Base-by-base conservation (phyloP, 2,113 vertebrate genomes). In the Corythornis cristatus region DNA sequence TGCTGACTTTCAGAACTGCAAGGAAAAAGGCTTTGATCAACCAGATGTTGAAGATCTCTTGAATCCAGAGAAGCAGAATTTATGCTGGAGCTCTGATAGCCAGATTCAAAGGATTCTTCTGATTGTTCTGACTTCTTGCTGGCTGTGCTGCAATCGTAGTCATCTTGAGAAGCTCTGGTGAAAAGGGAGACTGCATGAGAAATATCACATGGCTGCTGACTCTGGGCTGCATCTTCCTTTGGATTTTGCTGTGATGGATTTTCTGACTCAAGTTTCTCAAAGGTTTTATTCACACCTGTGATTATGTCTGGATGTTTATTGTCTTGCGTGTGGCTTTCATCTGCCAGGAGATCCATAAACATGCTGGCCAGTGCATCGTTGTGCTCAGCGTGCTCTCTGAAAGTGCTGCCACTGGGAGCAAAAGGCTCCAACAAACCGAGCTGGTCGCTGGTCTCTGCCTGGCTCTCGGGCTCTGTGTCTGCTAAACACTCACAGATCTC, bases 271-370 rank as follows among this genome's bases (percentile, higher is more conserved):
- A 35, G 10, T 10, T 71, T 86, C 82, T 78, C 21, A 37, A 75
- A 91, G 35, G 23, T 80, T 76, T 89, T 82, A 61, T 50, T 81
- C 89, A 88, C 65, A 56, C 37, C 48, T 48, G 25, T 29, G 45
- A 56, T 9, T 15, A 46, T 17, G 13, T 42, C 76, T 68, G 23
- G 15, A 37, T 74, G 33, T 73, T 82, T 45, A 31, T 17, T 25
- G 19, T 75, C 84, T 56, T 48, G 70, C 16, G 12, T 4, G 21
- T 58, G 71, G 12, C 51, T 71, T 51, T 80, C 83, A 6, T 74
- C 86, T 37, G 64, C 73, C 31, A 98, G 74, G 22, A 98, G 72
- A 29, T 95, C 90, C 23, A 96, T 81, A 61, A 98, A 97, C 92
- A 98, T 96, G 37, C 72, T 77, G 8, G 82, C 92, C 3, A 98